A percentile compares a stretch with the other conserved stretches of the same genome.
phyloP scores from a whole-genome alignment of 2,888 invertebrate species.

The Hylaea fasciaria region DNA sequence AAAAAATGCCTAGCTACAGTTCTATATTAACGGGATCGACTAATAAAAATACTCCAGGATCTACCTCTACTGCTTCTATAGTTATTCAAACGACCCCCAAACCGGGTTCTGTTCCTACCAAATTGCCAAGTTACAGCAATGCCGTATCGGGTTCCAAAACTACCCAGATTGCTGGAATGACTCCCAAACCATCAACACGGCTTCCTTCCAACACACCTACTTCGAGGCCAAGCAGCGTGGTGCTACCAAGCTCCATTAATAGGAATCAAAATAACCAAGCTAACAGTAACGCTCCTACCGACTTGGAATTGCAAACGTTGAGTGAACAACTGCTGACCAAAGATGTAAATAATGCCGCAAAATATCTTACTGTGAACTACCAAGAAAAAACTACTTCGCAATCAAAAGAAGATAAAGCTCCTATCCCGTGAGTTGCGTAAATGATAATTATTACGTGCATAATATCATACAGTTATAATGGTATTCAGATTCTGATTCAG shows the following conservation, averaged over 20 bases:
- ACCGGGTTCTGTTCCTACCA: constrained; percentile 48
- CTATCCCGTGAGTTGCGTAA: constrained; percentile 87
- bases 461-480: no score
- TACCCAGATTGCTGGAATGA: constrained; percentile 39
- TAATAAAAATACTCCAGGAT: constrained; percentile 44
- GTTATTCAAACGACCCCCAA: constrained; percentile 45
- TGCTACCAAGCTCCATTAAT: constrained; percentile 75
- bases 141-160: constrained; percentile 63
- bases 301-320: constrained; percentile 87
- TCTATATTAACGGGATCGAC: constrained; percentile 61
- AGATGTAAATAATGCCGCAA: constrained; percentile 90
- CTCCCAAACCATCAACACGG: constrained; percentile 50
- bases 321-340: constrained; percentile 89
- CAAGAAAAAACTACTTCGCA: constrained; percentile 90
- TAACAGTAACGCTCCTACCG: constrained; percentile 68
- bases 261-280: constrained; percentile 58
- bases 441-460: background rate
- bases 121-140: constrained; percentile 68
- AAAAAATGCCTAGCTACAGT: constrained; percentile 71
- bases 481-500: no score
- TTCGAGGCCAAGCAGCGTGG: constrained; percentile 54
- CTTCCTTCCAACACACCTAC: constrained; percentile 42
- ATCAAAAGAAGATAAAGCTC: constrained; percentile 89
- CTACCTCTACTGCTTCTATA: constrained; percentile 36
- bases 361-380: constrained; percentile 88